Conservation (phyloP, 2,888 invertebrate species). For the Brenthis ino region DNA sequence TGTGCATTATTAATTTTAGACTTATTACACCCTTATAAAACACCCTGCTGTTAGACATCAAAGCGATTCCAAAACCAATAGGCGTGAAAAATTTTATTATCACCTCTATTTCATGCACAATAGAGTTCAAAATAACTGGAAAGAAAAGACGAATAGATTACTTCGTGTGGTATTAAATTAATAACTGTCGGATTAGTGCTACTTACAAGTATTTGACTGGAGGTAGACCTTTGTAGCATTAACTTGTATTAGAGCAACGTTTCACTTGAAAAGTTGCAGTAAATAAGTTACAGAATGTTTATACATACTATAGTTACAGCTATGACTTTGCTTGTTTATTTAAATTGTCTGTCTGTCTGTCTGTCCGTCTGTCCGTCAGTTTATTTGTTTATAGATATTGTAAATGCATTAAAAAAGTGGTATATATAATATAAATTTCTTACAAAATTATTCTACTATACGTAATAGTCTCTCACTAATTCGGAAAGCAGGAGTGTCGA, state of each 20-base stretch:
- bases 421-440: too few relatives aligned
- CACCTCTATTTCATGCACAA: slow-evolving; percentile 14
- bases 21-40: slow-evolving; percentile 55
- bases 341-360: too few relatives aligned
- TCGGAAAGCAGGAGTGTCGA: too few relatives aligned
- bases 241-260: slow-evolving; percentile 38
- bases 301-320: too few relatives aligned
- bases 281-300: too few relatives aligned
- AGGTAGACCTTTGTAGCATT: slow-evolving; percentile 62
- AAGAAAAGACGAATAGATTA: slow-evolving; percentile 23
- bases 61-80: slow-evolving; percentile 52
- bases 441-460: too few relatives aligned
- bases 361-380: too few relatives aligned
- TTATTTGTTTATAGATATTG: too few relatives aligned
- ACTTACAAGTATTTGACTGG: slow-evolving; percentile 58
- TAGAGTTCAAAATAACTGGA: slow-evolving; percentile 32
- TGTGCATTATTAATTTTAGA: slow-evolving; percentile 23
- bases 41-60: slow-evolving; percentile 66
- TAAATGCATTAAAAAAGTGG: too few relatives aligned
- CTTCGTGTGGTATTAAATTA: slow-evolving; percentile 59
- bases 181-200: slow-evolving; percentile 65
- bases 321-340: too few relatives aligned
- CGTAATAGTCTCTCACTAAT: too few relatives aligned
- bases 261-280: background rate
- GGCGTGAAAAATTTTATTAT: slow-evolving; percentile 3